Evolutionary conservation across 2,113 vertebrate species (phyloP).

Genomic region (Chunga burmeisteri): DNA sequence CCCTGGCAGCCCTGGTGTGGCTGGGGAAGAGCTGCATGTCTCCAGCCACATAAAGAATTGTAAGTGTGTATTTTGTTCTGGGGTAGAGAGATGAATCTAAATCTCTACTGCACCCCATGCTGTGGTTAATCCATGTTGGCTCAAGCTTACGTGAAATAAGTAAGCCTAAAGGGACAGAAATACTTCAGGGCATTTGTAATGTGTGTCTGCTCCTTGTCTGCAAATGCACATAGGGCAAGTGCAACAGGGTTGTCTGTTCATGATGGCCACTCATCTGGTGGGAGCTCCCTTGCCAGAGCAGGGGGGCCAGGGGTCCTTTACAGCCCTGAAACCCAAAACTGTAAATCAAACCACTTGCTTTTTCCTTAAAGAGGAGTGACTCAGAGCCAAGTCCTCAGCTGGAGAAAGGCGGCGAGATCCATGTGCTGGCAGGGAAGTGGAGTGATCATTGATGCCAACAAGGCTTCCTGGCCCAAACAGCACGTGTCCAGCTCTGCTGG

Average conservation of each 20-base stretch:
- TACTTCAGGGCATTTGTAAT: background rate
- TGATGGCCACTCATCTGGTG: background rate
- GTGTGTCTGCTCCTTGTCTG: background rate
- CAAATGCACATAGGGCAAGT: background rate
- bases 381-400: background rate
- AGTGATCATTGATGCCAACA: background rate
- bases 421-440: background rate
- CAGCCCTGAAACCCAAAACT: background rate
- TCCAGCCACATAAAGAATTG: background rate
- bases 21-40: background rate
- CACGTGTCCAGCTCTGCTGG: rapidly evolving
- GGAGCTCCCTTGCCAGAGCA: background rate
- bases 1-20: background rate
- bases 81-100: background rate
- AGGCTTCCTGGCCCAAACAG: background rate
- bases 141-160: background rate
- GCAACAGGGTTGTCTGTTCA: rapidly evolving
- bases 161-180: background rate
- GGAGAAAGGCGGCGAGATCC: background rate
- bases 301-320: background rate
- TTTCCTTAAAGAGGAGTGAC: background rate
- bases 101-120: background rate
- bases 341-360: background rate
- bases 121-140: background rate
- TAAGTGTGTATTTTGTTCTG: background rate